phyloP scores from a whole-genome alignment of 2,113 vertebrate genomes.

The Amazona vittata region DNA sequence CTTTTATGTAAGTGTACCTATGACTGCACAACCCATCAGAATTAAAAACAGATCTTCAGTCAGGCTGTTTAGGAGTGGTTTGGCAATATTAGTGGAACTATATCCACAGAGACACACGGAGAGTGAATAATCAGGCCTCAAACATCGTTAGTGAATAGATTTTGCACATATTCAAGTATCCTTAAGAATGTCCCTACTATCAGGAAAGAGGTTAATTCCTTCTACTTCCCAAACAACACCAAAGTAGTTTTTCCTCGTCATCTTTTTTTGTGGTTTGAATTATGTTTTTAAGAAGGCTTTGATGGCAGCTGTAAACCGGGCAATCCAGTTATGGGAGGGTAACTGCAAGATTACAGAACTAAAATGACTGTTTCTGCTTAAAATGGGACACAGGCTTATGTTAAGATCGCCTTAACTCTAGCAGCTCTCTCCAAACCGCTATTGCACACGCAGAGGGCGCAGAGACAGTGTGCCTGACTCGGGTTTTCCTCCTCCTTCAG shows the following conservation, averaged over 20 bases:
- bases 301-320: neutral
- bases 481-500: neutral
- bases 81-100: neutral
- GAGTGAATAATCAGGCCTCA: neutral
- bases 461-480: accelerated
- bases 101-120: neutral
- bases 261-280: neutral
- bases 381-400: neutral
- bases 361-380: neutral
- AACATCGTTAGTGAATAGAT: neutral
- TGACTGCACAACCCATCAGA: neutral
- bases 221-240: neutral
- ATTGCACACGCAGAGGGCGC: accelerated
- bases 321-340: neutral
- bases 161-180: neutral
- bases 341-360: neutral
- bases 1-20: neutral
- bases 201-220: neutral
- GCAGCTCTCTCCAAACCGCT: neutral
- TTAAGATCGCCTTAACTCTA: no score
- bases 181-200: neutral
- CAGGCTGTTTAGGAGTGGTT: neutral
- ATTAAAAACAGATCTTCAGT: neutral
- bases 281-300: neutral
- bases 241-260: neutral